Base-by-base conservation (phyloP, 2,797 vertebrate species). In the Tragelaphus eurycerus region DNA sequence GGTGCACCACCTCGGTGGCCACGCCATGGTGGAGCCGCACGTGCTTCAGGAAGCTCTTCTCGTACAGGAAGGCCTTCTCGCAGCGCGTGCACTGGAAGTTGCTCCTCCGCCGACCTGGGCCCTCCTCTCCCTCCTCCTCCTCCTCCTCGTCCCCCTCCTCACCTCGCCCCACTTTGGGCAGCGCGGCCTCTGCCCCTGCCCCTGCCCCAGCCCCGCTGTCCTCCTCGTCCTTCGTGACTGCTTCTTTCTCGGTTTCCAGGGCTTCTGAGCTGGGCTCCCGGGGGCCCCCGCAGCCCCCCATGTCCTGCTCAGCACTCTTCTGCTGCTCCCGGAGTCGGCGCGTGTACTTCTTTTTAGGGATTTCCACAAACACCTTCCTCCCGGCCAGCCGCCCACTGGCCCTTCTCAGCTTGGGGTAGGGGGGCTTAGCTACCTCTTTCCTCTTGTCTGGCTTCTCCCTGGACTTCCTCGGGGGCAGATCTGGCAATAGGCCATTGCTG, bases 41-140 rank as follows among this genome's bases (percentile, higher is more conserved):
- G 98, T 99, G 99, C 97, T 99, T 99, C 94, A 99, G 97, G 98
- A 99, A 99, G 98, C 99, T 99, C 97, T 99, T 99, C 98, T 99
- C 99, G 0, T 99, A 99, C n/a, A 99, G 98, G 98, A 99, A 99
- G 0, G 99, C 99, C 83, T 99, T 99, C 83, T 99, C 98, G n/a
- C 99, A 99, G 3, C 99, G 98, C 55, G 99, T 98, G 95, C 99
- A 99, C 93, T 98, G 98, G 87, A 99, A 99, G 97, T 99, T 99
- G 19, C 98, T 98, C 94, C 93, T 98, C 76, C 29, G 46, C 46
- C 46, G 16, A 96, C 97, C 98, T 11, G 85, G 97, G 2, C 98
- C 98, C 12, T 92, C 98, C 11, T 85, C 98, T 0, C 98, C 43
- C 43, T 43, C 98, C 2, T 98, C 98, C 0, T 98, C 96, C 12